Percentiles rank a stretch among this genome's conserved stretches.
Evolutionary conservation across 1,140 invertebrate species (phyloP).

Genomic region (Eurytemora carolleeae): DNA sequence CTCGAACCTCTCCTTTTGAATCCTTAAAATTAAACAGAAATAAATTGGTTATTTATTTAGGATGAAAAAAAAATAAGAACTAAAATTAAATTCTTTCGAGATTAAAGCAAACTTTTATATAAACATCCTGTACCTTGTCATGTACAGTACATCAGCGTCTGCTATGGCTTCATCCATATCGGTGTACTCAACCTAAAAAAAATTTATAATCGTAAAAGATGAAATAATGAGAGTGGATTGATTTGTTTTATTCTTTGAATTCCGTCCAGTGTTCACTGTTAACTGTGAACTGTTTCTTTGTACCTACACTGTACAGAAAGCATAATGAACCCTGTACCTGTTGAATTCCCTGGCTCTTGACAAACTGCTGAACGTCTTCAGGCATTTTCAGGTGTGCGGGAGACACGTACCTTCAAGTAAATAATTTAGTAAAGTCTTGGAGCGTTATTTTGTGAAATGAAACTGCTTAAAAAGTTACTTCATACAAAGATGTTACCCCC

Average conservation of each 20-base stretch:
- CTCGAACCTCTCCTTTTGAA: constrained; percentile 80
- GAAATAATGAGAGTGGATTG: no score
- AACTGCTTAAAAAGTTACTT: no score
- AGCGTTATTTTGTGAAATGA: no score
- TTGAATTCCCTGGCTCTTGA: constrained; percentile 48
- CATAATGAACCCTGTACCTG: constrained; percentile 37
- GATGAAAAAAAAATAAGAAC: no score
- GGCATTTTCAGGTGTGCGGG: constrained; percentile 76
- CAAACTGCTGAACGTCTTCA: constrained; percentile 52
- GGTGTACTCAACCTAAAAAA: constrained; percentile 36
- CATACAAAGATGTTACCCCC: no score
- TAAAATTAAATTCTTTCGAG: no score
- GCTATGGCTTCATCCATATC: constrained; percentile 61
- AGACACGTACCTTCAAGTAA: constrained; percentile 78
- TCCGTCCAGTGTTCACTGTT: no score
- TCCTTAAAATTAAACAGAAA: constrained; percentile 36
- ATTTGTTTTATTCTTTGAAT: no score
- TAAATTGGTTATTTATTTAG: no score
- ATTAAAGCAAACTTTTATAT: no score
- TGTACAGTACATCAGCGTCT: constrained; percentile 90
- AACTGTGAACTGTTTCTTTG: neutral
- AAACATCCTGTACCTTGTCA: constrained; percentile 62
- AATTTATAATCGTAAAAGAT: no score
- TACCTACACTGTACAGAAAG: neutral
- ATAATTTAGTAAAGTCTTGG: no score